Evolutionary conservation across 2,113 vertebrate genomes (phyloP).

Genomic region (Diadophis punctatus): DNA sequence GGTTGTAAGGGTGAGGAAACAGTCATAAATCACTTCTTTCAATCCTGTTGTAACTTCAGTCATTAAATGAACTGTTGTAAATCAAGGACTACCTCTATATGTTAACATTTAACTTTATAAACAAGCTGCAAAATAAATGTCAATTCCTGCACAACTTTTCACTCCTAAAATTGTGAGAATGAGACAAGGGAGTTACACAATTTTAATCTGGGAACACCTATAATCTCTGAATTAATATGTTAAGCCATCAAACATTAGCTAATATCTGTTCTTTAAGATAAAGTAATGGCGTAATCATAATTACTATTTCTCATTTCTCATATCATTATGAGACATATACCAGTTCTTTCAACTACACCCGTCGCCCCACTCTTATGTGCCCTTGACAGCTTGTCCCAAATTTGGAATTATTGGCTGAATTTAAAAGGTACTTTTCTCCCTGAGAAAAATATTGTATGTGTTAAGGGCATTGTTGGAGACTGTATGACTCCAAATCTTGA

Average conservation of each 20-base stretch:
- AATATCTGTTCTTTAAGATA: background rate
- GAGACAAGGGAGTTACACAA: background rate
- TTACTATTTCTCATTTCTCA: background rate
- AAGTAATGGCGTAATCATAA: background rate
- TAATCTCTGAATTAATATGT: background rate
- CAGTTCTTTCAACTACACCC: background rate
- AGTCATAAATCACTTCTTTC: background rate
- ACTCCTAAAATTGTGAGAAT: background rate
- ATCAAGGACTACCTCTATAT: background rate
- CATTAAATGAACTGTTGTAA: background rate
- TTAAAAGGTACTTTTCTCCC: background rate
- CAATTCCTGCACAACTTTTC: background rate
- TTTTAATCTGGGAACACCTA: background rate
- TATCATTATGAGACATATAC: background rate
- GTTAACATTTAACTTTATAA: background rate
- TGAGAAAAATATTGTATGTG: background rate
- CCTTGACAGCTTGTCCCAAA: background rate
- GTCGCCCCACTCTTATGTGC: background rate
- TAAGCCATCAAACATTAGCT: background rate
- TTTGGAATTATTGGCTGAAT: background rate
- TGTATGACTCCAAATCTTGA: background rate
- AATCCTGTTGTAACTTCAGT: background rate
- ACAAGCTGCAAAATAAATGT: background rate
- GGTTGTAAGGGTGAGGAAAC: background rate
- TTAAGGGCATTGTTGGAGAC: background rate